Conservation (phyloP, 1,140 invertebrate species). For the Gonatopus flavifemur region DNA sequence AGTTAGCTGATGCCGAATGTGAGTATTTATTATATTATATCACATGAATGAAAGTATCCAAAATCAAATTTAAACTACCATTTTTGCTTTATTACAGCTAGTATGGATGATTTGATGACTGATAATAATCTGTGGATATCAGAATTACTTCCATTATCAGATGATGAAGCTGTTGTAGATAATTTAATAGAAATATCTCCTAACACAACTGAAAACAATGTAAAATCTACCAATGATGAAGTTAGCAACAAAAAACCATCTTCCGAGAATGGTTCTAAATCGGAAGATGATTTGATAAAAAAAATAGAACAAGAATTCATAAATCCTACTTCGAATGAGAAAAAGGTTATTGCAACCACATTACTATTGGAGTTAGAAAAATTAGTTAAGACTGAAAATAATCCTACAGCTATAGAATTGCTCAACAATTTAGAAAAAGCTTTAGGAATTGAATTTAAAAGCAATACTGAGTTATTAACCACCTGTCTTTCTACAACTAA, state of each 20-base stretch:
- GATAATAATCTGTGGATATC: constrained; percentile 32
- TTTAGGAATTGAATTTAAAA: constrained; percentile 42
- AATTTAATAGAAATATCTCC: constrained; percentile 44
- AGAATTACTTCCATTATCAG: constrained; percentile 39
- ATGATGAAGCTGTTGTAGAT: constrained; percentile 35
- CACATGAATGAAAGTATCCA: background rate
- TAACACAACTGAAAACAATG: background rate
- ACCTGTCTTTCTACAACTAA: constrained; percentile 33
- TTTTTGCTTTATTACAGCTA: constrained; percentile 18
- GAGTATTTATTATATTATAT: constrained; percentile 13
- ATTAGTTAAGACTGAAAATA: constrained; percentile 39
- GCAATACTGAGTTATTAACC: constrained; percentile 41
- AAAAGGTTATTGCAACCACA: constrained; percentile 30
- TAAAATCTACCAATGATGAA: background rate
- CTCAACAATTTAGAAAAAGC: constrained; percentile 44
- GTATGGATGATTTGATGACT: constrained; percentile 34
- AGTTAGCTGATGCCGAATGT: constrained; percentile 32
- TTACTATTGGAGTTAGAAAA: constrained; percentile 45
- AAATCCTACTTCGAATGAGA: constrained; percentile 23
- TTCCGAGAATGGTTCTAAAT: background rate
- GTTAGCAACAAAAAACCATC: background rate
- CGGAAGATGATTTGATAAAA: constrained; percentile 5
- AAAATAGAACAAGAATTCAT: constrained; percentile 37
- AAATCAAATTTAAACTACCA: constrained; percentile 2
- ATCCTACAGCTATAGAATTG: constrained; percentile 40